phyloP scores from a whole-genome alignment of 2,888 invertebrate species.

The Agrochola circellaris region DNA sequence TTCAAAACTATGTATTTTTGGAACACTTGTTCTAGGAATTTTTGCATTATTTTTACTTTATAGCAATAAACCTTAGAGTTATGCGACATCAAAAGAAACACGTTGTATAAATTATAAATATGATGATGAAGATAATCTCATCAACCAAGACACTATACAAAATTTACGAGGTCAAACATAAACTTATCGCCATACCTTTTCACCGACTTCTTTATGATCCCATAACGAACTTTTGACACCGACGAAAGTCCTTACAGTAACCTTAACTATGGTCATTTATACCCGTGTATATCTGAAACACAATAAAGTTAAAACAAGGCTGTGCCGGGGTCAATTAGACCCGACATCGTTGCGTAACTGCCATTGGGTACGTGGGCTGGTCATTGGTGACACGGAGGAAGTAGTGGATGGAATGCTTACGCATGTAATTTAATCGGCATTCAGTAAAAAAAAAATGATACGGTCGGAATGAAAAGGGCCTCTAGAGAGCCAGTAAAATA shows the following conservation, averaged over 20 bases:
- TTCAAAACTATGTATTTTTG: too few relatives aligned
- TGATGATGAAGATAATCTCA: too few relatives aligned
- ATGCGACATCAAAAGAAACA: too few relatives aligned
- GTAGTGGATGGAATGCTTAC: slow-evolving; percentile 16
- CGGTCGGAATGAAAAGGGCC: not conserved
- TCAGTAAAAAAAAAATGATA: not conserved
- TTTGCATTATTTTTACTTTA: too few relatives aligned
- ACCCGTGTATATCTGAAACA: slow-evolving; percentile 44
- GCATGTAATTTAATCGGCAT: too few relatives aligned
- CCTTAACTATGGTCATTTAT: slow-evolving; percentile 41
- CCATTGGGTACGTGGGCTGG: slow-evolving; percentile 31
- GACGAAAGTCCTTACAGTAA: slow-evolving; percentile 2
- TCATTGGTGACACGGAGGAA: slow-evolving; percentile 21
- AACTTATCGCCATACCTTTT: slow-evolving; percentile 21
- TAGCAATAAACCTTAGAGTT: too few relatives aligned
- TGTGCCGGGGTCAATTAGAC: slow-evolving; percentile 55
- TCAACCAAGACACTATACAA: not conserved
- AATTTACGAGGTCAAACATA: slow-evolving; percentile 6
- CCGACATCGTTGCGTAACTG: slow-evolving; percentile 57
- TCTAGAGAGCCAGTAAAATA: not conserved
- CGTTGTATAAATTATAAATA: too few relatives aligned
- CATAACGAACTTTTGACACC: slow-evolving; percentile 28
- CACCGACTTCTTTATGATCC: slow-evolving; percentile 5
- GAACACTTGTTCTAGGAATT: too few relatives aligned
- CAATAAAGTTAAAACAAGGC: slow-evolving; percentile 59